Evolutionary conservation across 1,140 invertebrate species (phyloP).

Genomic region (Phymorhynchus buccinoides): DNA sequence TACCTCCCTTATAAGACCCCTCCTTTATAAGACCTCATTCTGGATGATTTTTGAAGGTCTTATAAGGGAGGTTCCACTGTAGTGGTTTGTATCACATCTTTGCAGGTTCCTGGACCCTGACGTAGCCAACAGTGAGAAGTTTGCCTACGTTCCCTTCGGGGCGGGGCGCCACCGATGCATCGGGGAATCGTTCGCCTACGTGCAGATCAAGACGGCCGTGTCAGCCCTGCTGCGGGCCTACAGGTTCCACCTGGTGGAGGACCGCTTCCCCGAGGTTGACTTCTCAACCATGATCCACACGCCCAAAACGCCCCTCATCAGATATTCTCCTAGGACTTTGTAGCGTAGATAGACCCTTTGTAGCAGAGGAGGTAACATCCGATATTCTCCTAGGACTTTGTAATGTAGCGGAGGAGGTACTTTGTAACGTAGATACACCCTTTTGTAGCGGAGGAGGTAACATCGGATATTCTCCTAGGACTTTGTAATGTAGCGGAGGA

Average conservation of each 20-base stretch:
- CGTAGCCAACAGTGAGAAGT: slow-evolving; percentile 61
- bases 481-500: too few relatives aligned
- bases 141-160: slow-evolving; percentile 68
- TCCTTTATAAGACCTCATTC: too few relatives aligned
- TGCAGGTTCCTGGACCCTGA: slow-evolving; percentile 62
- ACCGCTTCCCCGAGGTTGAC: slow-evolving; percentile 62
- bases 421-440: background rate
- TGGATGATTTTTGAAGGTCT: too few relatives aligned
- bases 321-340: slow-evolving; percentile 47
- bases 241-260: slow-evolving; percentile 60
- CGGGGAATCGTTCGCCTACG: slow-evolving; percentile 69
- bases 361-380: too few relatives aligned
- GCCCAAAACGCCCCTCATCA: slow-evolving; percentile 60
- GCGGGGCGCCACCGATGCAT: slow-evolving; percentile 68
- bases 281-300: slow-evolving; percentile 67
- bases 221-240: slow-evolving; percentile 59
- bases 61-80: too few relatives aligned
- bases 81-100: too few relatives aligned
- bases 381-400: background rate
- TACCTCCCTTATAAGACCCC: too few relatives aligned
- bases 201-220: slow-evolving; percentile 68
- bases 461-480: slow-evolving; percentile 54
- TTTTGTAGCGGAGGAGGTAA: too few relatives aligned
- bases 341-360: too few relatives aligned
- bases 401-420: background rate